Conservation (phyloP, 2,113 vertebrate genomes). For the Paradoxurus hermaphroditus region DNA sequence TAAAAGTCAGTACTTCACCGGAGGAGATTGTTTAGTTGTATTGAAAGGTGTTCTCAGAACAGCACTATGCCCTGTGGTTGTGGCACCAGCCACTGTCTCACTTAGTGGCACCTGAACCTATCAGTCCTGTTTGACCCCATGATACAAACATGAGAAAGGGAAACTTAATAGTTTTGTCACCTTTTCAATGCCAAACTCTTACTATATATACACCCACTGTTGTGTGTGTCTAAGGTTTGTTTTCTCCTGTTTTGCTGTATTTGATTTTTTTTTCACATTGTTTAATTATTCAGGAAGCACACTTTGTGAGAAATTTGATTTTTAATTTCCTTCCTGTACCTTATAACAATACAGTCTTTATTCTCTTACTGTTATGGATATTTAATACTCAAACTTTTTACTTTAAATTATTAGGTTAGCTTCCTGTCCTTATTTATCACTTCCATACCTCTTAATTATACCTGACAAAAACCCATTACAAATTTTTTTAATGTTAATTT, state of each 20-base stretch:
- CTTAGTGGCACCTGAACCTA: neutral
- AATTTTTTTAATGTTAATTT: no score
- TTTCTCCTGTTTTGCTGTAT: constrained; percentile 34
- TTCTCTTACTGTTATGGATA: constrained; percentile 8
- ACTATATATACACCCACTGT: neutral
- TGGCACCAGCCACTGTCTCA: neutral
- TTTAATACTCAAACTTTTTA: neutral
- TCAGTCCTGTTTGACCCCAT: neutral
- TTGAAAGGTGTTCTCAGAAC: neutral
- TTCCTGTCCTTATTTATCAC: neutral
- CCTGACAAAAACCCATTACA: neutral
- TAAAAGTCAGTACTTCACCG: neutral
- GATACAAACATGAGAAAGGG: neutral
- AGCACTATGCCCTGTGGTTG: neutral
- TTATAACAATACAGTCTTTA: neutral
- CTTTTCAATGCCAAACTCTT: constrained; percentile 18
- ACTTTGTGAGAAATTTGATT: constrained; percentile 27
- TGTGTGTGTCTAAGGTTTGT: constrained; percentile 31
- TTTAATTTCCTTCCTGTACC: neutral
- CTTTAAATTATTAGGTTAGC: neutral
- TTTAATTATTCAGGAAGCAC: constrained; percentile 20
- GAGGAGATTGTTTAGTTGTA: neutral
- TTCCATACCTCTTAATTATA: neutral
- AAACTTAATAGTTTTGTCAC: constrained; percentile 8
- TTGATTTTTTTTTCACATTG: neutral